Base-by-base conservation (phyloP, 2,797 vertebrate species). In the Manis pentadactyla region DNA sequence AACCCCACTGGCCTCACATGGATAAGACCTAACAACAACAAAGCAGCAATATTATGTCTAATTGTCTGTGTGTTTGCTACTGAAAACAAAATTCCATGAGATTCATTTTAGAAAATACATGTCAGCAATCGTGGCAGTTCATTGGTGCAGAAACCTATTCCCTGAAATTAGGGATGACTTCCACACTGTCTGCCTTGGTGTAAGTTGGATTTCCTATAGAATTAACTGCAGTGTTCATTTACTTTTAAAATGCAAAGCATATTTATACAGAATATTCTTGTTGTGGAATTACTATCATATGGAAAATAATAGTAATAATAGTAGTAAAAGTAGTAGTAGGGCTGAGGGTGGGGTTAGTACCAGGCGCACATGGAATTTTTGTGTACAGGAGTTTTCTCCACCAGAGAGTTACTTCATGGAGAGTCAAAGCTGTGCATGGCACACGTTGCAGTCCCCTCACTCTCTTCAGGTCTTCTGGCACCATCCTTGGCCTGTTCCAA, bases 211-310 rank as follows among this genome's bases (percentile, higher is more conserved):
- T 68, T 68, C 34, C 42, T 88, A n/a, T 7, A 51, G 53, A 87
- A 78, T 75, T 59, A n/a, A 11, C 17, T 59, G 5, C 15, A 78
- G 37, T 61, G 18, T 55, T 84, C 1, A 14, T 53, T 93, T 86
- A 69, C 61, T 77, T 93, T 94, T 73, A 66, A 91, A 89, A 87
- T 37, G 7, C n/a, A 51, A 69, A 71, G 59, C n/a, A 29, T 5
- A 49, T 68, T 68, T 79, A 14, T 42, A 57, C 34, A 10, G 4
- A 75, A 29, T 82, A 42, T 66, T 49, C 12, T 77, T 82, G 55
- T 68, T 82, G 9, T 18, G 7, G 37, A 63, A 89, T 81, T 81
- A 74, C 51, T 49, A 19, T 81, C 39, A 73, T 2, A n/a, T n/a
- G n/a, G 31, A 27, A 39, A 87, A 49, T 46, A 27, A 55, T 39